Conservation (phyloP, 2,113 vertebrate species). For the Caretta caretta region DNA sequence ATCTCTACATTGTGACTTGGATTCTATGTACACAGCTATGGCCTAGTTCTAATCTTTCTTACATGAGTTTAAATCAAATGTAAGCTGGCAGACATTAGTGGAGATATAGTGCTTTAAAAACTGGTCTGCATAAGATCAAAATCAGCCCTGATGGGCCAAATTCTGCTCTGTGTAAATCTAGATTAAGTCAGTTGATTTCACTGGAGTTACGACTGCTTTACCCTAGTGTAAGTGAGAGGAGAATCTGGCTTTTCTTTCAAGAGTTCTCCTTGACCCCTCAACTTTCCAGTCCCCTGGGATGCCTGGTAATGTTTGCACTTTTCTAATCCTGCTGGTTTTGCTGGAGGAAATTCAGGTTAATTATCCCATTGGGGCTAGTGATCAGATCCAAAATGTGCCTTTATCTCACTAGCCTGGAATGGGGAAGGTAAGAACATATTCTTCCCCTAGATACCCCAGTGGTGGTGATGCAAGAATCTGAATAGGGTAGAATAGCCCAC, state of each 20-base stretch:
- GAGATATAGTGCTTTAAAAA: not conserved
- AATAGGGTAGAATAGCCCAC: not conserved
- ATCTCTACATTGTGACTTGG: rapidly evolving
- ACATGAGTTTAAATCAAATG: not conserved
- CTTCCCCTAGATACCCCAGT: not conserved
- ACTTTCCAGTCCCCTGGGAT: not conserved
- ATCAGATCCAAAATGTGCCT: not conserved
- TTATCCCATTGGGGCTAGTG: not conserved
- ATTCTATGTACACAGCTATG: not conserved
- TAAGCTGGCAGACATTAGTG: not conserved
- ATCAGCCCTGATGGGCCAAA: not conserved
- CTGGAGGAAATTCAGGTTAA: not conserved
- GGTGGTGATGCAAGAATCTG: not conserved
- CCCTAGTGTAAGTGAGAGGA: not conserved
- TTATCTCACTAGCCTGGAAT: not conserved
- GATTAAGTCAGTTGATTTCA: not conserved
- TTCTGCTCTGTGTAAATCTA: not conserved
- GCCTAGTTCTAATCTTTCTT: not conserved
- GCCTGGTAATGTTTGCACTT: not conserved
- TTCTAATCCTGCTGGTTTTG: not conserved
- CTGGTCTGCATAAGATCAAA: not conserved
- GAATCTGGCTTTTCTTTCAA: not conserved
- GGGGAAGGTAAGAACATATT: not conserved
- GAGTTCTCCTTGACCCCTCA: not conserved
- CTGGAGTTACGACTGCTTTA: not conserved